phyloP scores from a whole-genome alignment of 2,113 vertebrate genomes.

The Colaptes auratus region DNA sequence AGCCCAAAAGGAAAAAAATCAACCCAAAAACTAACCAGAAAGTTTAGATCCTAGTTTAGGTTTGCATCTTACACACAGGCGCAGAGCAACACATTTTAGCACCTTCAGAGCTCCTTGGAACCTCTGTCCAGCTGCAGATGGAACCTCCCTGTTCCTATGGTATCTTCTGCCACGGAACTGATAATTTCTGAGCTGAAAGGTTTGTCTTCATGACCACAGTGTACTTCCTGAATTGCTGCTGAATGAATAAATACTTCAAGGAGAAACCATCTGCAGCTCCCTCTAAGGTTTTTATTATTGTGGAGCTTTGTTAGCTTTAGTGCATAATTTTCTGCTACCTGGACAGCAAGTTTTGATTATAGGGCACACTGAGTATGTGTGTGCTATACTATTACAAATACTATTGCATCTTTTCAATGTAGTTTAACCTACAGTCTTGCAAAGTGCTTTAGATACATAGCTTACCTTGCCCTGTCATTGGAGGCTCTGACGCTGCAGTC shows the following conservation, averaged over 20 bases:
- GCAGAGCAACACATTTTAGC: fast-evolving
- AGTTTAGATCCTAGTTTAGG: neutral
- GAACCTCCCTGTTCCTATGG: neutral
- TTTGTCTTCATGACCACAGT: neutral
- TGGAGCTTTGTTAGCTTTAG: neutral
- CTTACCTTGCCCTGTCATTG: neutral
- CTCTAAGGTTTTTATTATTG: neutral
- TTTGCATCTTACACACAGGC: neutral
- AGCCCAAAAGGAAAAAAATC: neutral
- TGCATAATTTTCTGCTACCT: fast-evolving
- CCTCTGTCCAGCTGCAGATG: neutral
- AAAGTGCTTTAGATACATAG: fast-evolving
- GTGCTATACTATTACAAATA: no score
- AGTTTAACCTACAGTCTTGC: neutral
- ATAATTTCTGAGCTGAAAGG: neutral
- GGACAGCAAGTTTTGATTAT: neutral
- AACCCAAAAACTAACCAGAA: neutral
- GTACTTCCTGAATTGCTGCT: neutral
- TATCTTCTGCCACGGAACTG: fast-evolving
- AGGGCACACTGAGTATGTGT: no score
- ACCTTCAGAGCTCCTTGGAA: neutral
- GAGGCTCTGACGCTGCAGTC: fast-evolving
- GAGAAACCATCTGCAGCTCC: neutral
- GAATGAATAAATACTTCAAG: neutral
- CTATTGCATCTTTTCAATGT: fast-evolving